Base-by-base conservation (phyloP, 2,113 vertebrate species). In the Himantopus leucocephalus region DNA sequence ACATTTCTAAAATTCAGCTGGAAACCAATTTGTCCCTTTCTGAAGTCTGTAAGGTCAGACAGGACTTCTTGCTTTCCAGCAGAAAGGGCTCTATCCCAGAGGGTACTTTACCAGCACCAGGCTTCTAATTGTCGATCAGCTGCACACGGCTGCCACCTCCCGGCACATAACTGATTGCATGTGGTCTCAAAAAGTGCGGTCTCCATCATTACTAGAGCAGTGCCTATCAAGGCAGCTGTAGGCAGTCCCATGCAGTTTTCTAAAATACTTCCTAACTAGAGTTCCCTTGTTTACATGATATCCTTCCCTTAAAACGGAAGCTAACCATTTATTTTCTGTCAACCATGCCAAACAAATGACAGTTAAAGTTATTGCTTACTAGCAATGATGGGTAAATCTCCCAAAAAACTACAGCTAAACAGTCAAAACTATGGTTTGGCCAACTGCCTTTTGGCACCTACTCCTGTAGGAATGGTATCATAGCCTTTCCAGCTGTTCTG, bases 71-170 rank as follows among this genome's bases (percentile, higher is more conserved):
- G 20, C 11, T 35, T 50, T 27, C 23, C 62, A 30, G 30, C 12
- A 20, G 26, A 26, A 60, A 72, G 4, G 17, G 43, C 20, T 76
- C 16, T 17, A 5, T 9, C 6, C 5, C 7, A 7, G 29, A 16
- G 3, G 1, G 9, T 10, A 5, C 48, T 27, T 60, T 7, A 13
- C 6, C 8, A 4, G 39, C 20, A 9, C 8, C 0, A 4, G 10
- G 24, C 20, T 45, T n/a, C 19, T 6, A 17, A 8, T 2, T 47
- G 32, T 30, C 14, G 0, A 70, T 77, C 53, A 58, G 84, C 39
- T 66, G 88, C 53, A 55, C 83, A 81, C 5, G 58, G 67, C 92
- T 50, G 97, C 97, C 97, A 96, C 55, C 97, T 94, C 45, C 94
- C 88, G 97, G 96, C 58, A 87, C 32, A 43, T 67, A 21, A 43